Conservation (phyloP, 2,888 invertebrate species). For the Choristoneura rosaceana region DNA sequence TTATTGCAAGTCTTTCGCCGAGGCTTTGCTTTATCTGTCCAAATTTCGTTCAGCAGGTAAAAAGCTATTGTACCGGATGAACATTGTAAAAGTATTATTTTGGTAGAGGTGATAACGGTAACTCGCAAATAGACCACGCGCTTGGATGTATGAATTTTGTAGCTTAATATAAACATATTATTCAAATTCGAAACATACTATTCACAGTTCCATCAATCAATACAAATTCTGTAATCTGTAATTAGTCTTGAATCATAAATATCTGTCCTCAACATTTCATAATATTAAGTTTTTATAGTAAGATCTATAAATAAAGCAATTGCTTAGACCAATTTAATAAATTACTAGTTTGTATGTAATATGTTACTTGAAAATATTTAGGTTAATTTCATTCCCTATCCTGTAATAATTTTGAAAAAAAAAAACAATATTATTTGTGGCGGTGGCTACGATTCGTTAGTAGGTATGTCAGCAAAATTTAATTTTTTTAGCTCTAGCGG, state of each 20-base stretch:
- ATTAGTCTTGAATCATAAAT: too few species aligned
- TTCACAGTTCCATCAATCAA: neutral
- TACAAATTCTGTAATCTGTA: neutral
- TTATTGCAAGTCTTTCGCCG: neutral
- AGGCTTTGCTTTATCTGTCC: neutral
- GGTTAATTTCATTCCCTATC: too few species aligned
- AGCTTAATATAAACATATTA: neutral
- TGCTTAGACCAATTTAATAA: too few species aligned
- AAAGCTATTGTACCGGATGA: neutral
- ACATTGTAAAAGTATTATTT: slow-evolving; percentile 1
- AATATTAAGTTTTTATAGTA: too few species aligned
- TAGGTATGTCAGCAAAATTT: too few species aligned
- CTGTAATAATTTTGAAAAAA: too few species aligned
- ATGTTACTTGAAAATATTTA: too few species aligned
- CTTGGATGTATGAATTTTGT: neutral
- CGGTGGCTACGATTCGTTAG: too few species aligned
- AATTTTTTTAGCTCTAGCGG: neutral
- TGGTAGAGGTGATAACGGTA: neutral
- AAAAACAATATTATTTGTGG: too few species aligned
- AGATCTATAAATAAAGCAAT: too few species aligned
- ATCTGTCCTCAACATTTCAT: too few species aligned
- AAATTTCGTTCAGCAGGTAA: neutral
- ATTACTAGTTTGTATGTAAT: too few species aligned
- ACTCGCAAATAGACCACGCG: neutral
- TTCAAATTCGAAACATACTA: neutral